Evolutionary conservation across 2,888 invertebrate genomes (phyloP).

Genomic region (Eupithecia dodoneata): DNA sequence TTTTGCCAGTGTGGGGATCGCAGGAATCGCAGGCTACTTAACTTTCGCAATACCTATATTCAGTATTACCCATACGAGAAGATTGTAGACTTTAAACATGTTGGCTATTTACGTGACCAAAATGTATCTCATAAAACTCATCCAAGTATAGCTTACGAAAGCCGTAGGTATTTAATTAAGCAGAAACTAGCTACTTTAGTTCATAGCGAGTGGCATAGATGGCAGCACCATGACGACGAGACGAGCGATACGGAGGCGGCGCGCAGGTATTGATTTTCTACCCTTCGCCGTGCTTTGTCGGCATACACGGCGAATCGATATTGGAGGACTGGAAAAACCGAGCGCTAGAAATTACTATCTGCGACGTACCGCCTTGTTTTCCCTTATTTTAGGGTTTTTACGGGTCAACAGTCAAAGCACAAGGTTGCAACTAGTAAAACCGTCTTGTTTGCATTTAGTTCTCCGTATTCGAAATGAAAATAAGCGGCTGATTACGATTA

Average conservation of each 20-base stretch:
- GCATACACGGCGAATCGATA: slow-evolving; percentile 72
- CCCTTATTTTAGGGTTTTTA: slow-evolving; percentile 29
- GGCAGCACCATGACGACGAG: slow-evolving; percentile 58
- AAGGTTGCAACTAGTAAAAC: slow-evolving; percentile 29
- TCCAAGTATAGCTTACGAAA: neutral
- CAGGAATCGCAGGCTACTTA: no score
- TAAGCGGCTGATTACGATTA: slow-evolving; percentile 70
- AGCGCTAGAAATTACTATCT: slow-evolving; percentile 27
- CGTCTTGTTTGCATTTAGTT: slow-evolving; percentile 45
- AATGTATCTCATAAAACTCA: neutral
- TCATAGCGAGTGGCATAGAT: slow-evolving; percentile 54
- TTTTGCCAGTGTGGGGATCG: no score
- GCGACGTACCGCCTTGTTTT: slow-evolving; percentile 28
- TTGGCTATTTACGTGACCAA: neutral
- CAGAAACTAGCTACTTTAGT: slow-evolving; percentile 15
- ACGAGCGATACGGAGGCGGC: slow-evolving; percentile 4
- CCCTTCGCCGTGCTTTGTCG: slow-evolving; percentile 46
- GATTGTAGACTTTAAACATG: neutral
- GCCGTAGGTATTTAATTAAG: neutral
- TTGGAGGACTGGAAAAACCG: slow-evolving; percentile 66
- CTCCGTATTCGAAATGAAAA: slow-evolving; percentile 63
- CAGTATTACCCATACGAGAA: no score
- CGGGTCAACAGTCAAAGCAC: slow-evolving; percentile 35
- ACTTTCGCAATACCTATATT: no score
- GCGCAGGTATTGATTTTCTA: slow-evolving; percentile 73